Evolutionary conservation across 2,797 vertebrate genomes (phyloP).

Genomic region (Phrynocephalus guinanensis): DNA sequence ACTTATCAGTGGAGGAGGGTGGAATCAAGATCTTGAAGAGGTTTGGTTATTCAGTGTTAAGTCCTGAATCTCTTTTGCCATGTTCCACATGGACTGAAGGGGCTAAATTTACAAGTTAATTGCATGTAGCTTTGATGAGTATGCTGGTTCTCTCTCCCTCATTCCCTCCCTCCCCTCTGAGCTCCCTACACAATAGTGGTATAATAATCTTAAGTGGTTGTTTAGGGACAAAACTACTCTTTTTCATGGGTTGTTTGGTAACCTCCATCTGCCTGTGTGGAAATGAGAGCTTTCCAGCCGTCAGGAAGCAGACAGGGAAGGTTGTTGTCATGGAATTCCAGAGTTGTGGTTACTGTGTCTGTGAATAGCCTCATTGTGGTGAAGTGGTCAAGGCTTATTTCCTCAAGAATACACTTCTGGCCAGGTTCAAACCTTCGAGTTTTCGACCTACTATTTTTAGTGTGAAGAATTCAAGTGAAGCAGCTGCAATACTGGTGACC

Average conservation of each 20-base stretch:
- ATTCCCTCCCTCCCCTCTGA: background rate
- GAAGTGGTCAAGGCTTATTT: background rate
- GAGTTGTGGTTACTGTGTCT: background rate
- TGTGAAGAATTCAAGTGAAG: accelerated
- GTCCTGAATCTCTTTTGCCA: no score
- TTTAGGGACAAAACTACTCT: background rate
- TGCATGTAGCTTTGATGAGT: no score
- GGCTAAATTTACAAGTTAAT: no score
- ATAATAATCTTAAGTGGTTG: background rate
- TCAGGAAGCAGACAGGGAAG: constrained; percentile 16
- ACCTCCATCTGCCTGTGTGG: background rate
- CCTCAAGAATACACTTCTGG: background rate
- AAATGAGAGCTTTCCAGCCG: background rate
- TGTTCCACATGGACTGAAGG: no score
- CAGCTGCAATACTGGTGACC: constrained; percentile 8
- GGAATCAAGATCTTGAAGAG: no score
- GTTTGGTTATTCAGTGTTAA: no score
- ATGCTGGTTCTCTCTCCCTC: no score
- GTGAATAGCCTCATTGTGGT: constrained; percentile 24
- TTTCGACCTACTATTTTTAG: background rate
- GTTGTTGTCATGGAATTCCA: background rate
- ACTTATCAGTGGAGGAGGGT: no score
- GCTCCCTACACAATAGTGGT: background rate
- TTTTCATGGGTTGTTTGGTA: constrained; percentile 12
- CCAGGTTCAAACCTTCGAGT: constrained; percentile 17